Base-by-base conservation (phyloP, 2,888 invertebrate genomes). In the Dolichomitus sp. region DNA sequence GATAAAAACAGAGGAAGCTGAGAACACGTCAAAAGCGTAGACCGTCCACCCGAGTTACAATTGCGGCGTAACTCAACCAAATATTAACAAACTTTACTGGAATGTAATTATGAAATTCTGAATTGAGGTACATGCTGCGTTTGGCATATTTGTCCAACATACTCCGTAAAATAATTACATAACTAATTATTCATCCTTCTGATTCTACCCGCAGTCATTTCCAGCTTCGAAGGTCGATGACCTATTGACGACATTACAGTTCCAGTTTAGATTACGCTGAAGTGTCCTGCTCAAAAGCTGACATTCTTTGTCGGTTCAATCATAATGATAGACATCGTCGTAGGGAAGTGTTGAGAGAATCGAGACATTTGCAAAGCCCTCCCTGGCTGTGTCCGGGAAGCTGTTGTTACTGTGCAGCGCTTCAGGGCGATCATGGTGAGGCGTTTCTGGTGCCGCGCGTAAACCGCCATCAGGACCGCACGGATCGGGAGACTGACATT, bases 401-500 rank as follows among this genome's bases (percentile, higher is more conserved):
- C 48, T 48, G 74, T 54, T 73, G 70, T 66, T 57, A 77, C 54
- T 23, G 63, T 19, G 33, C 45, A 61, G 19, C n/a, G 40, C 54
- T n/a, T 61, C 48, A 68, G 37, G 23, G 23, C 63, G 33, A 54
- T 69, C 27, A 63, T n/a, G 33, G 30, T 42, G 30, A 14, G 48
- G 33, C 12, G 19, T 40, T 33, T 30, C 45, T 17, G 27, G 42
- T 73, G 37, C 40, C 17, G 68, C 74, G 52, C 59, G 50, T 61
- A 33, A 59, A 73, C 72, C 72, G 69, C 74, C 70, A 74, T 66
- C 65, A 74, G 69, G 37, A 30, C 69, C 45, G 45, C 61, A 40
- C 27, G 84, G 83, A 84, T 86, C 81, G 86, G 84, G 85, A 86
- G 85, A 84, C 81, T 85, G 87, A 87, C 84, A 80, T 77, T 86